Percentiles rank a stretch among this genome's conserved stretches.
phyloP scores from a whole-genome alignment of 2,888 invertebrate genomes.

The Drosophila leonis region DNA sequence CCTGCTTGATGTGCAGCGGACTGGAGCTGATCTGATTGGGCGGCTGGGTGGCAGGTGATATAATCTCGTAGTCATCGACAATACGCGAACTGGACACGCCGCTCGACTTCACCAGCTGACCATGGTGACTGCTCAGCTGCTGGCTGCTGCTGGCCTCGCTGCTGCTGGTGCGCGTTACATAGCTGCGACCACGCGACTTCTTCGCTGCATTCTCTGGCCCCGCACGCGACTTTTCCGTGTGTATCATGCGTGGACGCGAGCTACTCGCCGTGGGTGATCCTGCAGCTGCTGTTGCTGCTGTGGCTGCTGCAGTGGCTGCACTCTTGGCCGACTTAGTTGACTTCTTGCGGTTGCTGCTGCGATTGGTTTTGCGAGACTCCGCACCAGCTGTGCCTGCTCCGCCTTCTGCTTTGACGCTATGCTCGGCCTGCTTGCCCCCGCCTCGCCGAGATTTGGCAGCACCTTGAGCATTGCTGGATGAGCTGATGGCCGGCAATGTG shows the following conservation, averaged over 20 bases:
- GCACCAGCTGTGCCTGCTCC: neutral
- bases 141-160: slow-evolving; percentile 57
- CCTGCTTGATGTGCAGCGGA: slow-evolving; percentile 82
- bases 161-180: slow-evolving; percentile 84
- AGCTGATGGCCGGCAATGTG: slow-evolving; percentile 57
- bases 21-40: slow-evolving; percentile 84
- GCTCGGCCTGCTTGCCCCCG: slow-evolving; percentile 26
- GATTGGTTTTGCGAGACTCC: slow-evolving; percentile 39
- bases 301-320: slow-evolving; percentile 34
- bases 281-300: slow-evolving; percentile 14
- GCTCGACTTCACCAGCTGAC: slow-evolving; percentile 55
- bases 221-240: slow-evolving; percentile 89
- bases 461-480: slow-evolving; percentile 33
- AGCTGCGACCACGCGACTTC: slow-evolving; percentile 87
- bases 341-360: slow-evolving; percentile 40
- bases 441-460: slow-evolving; percentile 55
- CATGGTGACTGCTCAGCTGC: too few species aligned
- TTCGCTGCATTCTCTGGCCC: slow-evolving; percentile 85
- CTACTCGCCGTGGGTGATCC: slow-evolving; percentile 64
- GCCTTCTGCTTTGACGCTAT: slow-evolving; percentile 22
- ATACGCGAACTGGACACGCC: slow-evolving; percentile 64
- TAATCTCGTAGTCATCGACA: slow-evolving; percentile 83
- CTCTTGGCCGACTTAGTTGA: too few species aligned
- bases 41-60: slow-evolving; percentile 80
- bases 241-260: slow-evolving; percentile 91